Base-by-base conservation (phyloP, 2,888 invertebrate species). In the Cantharis flavilabris region DNA sequence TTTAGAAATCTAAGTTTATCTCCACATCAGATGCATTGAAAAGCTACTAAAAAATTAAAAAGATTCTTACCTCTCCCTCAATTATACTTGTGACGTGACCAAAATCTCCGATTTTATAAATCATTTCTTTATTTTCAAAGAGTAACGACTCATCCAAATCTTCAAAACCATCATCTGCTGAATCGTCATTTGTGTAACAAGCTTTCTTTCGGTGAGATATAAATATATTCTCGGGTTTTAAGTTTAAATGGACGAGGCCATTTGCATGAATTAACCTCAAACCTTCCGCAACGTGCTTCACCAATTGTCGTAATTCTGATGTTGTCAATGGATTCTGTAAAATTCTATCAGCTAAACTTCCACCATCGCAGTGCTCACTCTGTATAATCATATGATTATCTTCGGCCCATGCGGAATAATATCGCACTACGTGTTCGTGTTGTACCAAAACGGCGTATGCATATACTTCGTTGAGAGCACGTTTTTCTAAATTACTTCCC, bases 321-420 rank as follows among this genome's bases (percentile, higher is more conserved):
- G 96, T 95, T 0, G 92, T 90, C 72, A 97, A 89, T 72, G 91
- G 89, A 70, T 90, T 90, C 20, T 84, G 79, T 79, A 85, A 72
- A 82, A 86, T 82, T 83, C 88, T 85, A 49, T 88, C 88, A 2
- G 88, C 87, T 62, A 89, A 81, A 9, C 88, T 85, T 16, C 89
- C 89, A 0, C 97, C 97, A 85, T 97, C 96, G 85, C 98, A 98
- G 87, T 94, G 98, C 87, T 98, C 98, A 86, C 96, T 98, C 88
- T 98, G 98, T 49, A 98, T 98, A 70, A 96, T 93, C 95, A 98
- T 96, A 87, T 97, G 96, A 87, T 97, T 95, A 84, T 97, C 94
- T 86, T 98, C 98, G 13, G 97, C 96, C 98, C 98, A 98, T 0
- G 97, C 97, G 0, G 97, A 97, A 87, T 97, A 98, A 86, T 98